Conservation (phyloP, 2,797 vertebrate genomes). For the Lacerta agilis region DNA sequence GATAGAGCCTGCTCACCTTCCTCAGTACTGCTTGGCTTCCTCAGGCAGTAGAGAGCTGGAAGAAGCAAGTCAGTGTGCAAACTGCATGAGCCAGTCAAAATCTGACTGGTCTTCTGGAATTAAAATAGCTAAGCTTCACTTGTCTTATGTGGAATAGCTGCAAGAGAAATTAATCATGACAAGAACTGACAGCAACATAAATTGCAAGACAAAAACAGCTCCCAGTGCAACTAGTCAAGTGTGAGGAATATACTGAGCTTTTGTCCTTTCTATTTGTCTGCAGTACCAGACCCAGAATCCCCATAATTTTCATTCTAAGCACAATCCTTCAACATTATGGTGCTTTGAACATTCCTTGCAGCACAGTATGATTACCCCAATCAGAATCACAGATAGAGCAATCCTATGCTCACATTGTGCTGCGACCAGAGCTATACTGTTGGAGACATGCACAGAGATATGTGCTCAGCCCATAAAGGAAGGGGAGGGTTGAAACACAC, state of each 20-base stretch:
- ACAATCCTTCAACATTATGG: constrained; percentile 10
- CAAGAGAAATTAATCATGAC: constrained; percentile 45
- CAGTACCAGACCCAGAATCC: constrained; percentile 41
- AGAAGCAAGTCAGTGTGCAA: background rate
- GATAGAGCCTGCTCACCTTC: background rate
- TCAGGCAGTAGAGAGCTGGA: background rate
- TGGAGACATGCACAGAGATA: background rate
- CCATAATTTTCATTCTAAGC: constrained; percentile 43
- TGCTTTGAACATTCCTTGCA: background rate
- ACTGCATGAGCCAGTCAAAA: constrained; percentile 28
- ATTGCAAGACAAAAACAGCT: constrained; percentile 38
- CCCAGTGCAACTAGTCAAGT: constrained; percentile 27
- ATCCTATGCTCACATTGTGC: background rate
- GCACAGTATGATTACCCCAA: background rate
- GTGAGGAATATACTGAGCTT: constrained; percentile 37
- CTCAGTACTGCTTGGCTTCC: background rate
- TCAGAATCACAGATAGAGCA: constrained; percentile 4
- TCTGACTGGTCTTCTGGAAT: constrained; percentile 37
- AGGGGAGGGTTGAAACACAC: background rate
- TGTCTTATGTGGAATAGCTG: constrained; percentile 43
- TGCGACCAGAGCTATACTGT: background rate
- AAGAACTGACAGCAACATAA: constrained; percentile 46
- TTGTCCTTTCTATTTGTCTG: constrained; percentile 41
- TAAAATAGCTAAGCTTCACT: constrained; percentile 20
- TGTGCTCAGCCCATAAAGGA: background rate